A percentile compares a stretch with the other conserved stretches of the same genome.
phyloP scores from a whole-genome alignment of 2,797 vertebrate species.

The Fistularia tabacaria region DNA sequence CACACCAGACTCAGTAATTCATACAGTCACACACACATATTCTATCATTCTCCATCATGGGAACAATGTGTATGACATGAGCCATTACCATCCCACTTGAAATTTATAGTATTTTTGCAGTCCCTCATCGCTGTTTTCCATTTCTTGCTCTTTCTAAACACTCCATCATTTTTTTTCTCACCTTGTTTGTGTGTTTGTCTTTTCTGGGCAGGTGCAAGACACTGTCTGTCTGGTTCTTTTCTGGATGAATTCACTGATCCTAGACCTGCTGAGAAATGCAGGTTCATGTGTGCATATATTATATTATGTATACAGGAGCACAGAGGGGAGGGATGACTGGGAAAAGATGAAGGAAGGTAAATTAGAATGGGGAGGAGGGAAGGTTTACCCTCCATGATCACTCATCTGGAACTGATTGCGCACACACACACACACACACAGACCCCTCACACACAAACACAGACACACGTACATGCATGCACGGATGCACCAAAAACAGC shows the following conservation, averaged over 20 bases:
- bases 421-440: constrained; percentile 17
- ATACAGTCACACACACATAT: constrained; percentile 5
- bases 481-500: no score
- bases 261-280: constrained; percentile 44
- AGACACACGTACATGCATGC: background rate
- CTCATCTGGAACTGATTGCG: constrained; percentile 57
- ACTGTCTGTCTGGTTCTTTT: constrained; percentile 45
- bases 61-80: constrained; percentile 19
- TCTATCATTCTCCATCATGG: constrained; percentile 45
- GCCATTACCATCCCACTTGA: constrained; percentile 17
- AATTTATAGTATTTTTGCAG: constrained; percentile 33
- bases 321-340: constrained; percentile 22
- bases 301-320: constrained; percentile 13
- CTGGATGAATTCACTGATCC: constrained; percentile 56
- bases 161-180: constrained; percentile 22
- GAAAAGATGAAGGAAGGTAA: constrained; percentile 27
- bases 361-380: constrained; percentile 19
- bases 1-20: constrained; percentile 38
- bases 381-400: constrained; percentile 42
- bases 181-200: constrained; percentile 16
- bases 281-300: constrained; percentile 20
- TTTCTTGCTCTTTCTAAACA: constrained; percentile 9
- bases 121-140: constrained; percentile 17
- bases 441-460: constrained; percentile 14
- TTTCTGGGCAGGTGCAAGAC: constrained; percentile 43